Percentiles rank a stretch among this genome's conserved stretches.
These are phyloP conservation scores for Acrocyrtus sp. DNA, from an alignment of 2,888 invertebrate species.

Conservation along the genomic window DNA sequence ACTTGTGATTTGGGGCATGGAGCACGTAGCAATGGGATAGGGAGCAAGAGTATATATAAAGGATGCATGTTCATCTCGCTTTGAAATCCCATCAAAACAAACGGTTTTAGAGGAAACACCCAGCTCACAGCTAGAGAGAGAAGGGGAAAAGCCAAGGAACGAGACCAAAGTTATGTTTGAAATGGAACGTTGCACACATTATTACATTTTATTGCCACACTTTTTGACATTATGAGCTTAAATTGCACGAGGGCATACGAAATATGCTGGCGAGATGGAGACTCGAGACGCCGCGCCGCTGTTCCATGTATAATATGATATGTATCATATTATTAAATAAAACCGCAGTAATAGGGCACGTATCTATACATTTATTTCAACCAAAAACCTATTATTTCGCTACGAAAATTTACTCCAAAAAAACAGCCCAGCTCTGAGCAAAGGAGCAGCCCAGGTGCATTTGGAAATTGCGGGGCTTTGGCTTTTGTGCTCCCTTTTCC, in stretches of 20 bases:
- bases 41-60: background rate
- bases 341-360: background rate
- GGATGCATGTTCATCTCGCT: too few species aligned
- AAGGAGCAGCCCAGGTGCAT: background rate
- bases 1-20: background rate
- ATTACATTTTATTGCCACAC: conserved; percentile 44
- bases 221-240: conserved; percentile 19
- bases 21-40: too few species aligned
- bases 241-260: background rate
- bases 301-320: too few species aligned
- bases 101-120: background rate
- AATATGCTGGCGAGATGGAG: too few species aligned
- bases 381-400: background rate
- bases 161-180: conserved; percentile 24
- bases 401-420: background rate
- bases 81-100: background rate
- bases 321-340: background rate
- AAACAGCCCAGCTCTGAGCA: background rate
- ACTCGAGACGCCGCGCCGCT: too few species aligned
- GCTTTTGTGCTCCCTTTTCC: background rate
- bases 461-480: background rate
- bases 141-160: background rate
- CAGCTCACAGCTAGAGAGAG: background rate
- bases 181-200: conserved; percentile 25
- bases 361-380: background rate